Evolutionary conservation across 2,888 invertebrate genomes (phyloP).

Genomic region (Rutpela maculata): DNA sequence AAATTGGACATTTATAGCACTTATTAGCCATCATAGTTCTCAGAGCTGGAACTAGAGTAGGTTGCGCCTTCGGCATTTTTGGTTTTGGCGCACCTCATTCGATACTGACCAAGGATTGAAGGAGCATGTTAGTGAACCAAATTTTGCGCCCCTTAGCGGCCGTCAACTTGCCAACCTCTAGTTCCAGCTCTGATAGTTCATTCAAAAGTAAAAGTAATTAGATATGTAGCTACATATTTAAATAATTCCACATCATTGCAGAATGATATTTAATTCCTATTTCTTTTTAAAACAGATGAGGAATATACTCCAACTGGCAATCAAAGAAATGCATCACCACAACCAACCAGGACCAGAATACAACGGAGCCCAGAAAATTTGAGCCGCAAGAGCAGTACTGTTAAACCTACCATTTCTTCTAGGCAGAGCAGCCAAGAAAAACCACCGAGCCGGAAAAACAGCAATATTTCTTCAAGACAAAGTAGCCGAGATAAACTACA

Average conservation of each 20-base stretch:
- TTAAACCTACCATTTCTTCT: constrained; percentile 43
- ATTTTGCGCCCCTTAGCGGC: too few relatives aligned
- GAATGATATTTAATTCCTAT: neutral
- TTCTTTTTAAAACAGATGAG: constrained; percentile 59
- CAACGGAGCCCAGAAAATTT: constrained; percentile 49
- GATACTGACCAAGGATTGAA: too few relatives aligned
- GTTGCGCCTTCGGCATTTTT: too few relatives aligned
- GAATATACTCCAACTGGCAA: constrained; percentile 63
- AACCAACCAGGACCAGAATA: constrained; percentile 54
- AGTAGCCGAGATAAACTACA: constrained; percentile 28
- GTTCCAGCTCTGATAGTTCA: too few relatives aligned
- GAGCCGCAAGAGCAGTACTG: constrained; percentile 62
- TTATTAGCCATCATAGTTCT: neutral
- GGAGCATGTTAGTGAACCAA: too few relatives aligned
- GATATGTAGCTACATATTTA: neutral
- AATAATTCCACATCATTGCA: neutral
- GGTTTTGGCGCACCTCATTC: too few relatives aligned
- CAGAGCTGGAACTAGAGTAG: too few relatives aligned
- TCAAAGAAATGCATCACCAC: constrained; percentile 64
- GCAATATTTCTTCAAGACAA: constrained; percentile 54
- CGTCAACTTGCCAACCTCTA: too few relatives aligned
- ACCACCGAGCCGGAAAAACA: constrained; percentile 59
- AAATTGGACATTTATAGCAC: neutral
- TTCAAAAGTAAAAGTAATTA: neutral
- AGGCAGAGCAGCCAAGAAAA: constrained; percentile 28